A percentile compares a stretch with the other conserved stretches of the same genome.
phyloP scores from a whole-genome alignment of 2,888 invertebrate genomes.

The Idaea straminata region DNA sequence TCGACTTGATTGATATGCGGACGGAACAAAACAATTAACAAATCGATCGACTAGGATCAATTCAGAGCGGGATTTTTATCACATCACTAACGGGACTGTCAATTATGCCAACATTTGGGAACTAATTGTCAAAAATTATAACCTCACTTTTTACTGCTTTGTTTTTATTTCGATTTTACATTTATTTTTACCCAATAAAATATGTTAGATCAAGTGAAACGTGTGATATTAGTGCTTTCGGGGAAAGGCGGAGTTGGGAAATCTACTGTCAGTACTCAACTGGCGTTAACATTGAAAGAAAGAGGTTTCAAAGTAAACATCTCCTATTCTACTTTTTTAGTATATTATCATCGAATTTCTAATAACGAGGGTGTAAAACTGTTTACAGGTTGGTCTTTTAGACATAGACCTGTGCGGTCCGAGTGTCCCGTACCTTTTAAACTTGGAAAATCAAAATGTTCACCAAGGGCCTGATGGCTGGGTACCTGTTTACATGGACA shows the following conservation, averaged over 20 bases:
- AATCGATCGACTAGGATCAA: background rate
- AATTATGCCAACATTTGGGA: background rate
- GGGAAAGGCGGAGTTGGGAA: constrained; percentile 99
- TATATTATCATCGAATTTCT: background rate
- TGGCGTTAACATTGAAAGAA: constrained; percentile 92
- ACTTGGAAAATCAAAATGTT: constrained; percentile 91
- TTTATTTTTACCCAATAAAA: constrained; percentile 11
- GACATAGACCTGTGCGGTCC: constrained; percentile 98
- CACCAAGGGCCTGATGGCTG: constrained; percentile 95
- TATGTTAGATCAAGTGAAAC: constrained; percentile 90
- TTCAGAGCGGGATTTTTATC: background rate
- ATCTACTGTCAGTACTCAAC: constrained; percentile 96
- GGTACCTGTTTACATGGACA: constrained; percentile 94
- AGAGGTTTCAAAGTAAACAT: constrained; percentile 86
- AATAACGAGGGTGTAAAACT: background rate
- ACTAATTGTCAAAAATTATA: background rate
- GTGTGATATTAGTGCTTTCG: constrained; percentile 94
- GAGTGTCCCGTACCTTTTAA: constrained; percentile 93
- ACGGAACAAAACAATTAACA: background rate
- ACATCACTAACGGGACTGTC: background rate
- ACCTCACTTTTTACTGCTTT: background rate
- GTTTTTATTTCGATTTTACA: constrained; percentile 1
- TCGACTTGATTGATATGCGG: background rate
- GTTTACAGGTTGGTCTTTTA: constrained; percentile 89
- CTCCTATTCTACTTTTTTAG: constrained; percentile 7